Evolutionary conservation across 2,797 vertebrate species (phyloP).

Genomic region (Apodemus agrarius): DNA sequence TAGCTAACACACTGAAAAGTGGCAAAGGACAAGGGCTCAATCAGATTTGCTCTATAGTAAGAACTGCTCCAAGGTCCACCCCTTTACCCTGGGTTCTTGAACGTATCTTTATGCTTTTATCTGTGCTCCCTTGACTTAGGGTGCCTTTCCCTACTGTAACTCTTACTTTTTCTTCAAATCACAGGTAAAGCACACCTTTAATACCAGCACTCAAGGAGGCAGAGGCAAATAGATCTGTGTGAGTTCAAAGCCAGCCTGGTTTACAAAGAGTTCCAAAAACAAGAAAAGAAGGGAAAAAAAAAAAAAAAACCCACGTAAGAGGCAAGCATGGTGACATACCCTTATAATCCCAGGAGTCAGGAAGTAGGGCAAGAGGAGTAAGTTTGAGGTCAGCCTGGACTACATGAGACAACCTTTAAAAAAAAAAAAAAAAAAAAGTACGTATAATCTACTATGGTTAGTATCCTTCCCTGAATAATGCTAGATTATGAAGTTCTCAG

Average conservation of each 20-base stretch:
- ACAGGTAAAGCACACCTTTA: neutral
- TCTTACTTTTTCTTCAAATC: conserved; percentile 63
- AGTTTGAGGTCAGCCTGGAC: neutral
- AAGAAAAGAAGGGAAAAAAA: no score
- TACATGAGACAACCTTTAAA: neutral
- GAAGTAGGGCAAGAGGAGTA: neutral
- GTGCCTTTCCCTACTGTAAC: conserved; percentile 3
- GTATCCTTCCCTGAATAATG: conserved; percentile 34
- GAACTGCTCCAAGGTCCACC: neutral
- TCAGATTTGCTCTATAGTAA: neutral
- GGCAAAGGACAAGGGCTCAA: neutral
- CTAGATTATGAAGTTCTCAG: neutral
- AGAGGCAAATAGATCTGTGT: neutral
- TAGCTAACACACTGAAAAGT: neutral
- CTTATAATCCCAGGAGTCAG: neutral
- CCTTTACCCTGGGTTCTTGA: conserved; percentile 8
- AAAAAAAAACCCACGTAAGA: neutral
- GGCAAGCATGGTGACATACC: neutral
- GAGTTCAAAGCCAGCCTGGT: neutral
- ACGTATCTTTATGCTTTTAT: conserved; percentile 27
- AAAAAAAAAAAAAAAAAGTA: neutral
- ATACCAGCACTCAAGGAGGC: neutral
- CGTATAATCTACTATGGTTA: conserved; percentile 21
- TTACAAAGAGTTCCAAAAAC: neutral
- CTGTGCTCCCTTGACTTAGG: neutral